Conservation (phyloP, 2,113 vertebrate genomes). For the Echinops telfairi region DNA sequence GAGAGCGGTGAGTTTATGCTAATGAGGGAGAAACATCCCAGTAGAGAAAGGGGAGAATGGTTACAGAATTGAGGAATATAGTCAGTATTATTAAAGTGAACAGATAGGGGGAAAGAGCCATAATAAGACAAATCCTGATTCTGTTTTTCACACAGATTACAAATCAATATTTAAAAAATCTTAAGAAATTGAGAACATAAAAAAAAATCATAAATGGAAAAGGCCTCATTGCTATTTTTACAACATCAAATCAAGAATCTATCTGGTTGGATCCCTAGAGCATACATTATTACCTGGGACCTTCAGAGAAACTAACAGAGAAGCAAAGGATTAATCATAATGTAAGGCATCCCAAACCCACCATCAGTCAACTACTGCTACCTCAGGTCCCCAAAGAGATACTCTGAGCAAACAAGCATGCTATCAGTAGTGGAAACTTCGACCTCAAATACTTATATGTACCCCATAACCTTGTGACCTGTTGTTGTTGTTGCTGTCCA, state of each 20-base stretch:
- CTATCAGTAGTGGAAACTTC: background rate
- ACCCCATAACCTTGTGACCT: no score
- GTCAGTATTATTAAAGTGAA: background rate
- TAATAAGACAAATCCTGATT: background rate
- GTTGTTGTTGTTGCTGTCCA: no score
- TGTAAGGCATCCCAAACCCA: background rate
- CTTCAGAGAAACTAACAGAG: constrained; percentile 34
- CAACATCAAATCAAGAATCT: constrained; percentile 8
- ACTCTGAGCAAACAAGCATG: background rate
- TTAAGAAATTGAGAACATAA: background rate
- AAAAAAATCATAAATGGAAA: background rate
- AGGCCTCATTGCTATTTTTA: background rate
- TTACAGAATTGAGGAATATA: background rate
- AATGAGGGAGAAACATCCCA: background rate
- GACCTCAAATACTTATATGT: background rate
- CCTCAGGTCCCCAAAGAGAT: background rate
- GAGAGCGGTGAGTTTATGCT: background rate
- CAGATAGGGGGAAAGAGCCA: background rate
- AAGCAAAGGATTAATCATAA: background rate
- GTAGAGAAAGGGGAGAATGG: background rate
- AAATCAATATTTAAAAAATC: background rate
- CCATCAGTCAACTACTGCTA: background rate
- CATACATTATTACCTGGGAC: background rate
- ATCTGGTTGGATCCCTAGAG: background rate
- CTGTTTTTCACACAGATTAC: background rate